A percentile compares a stretch with the other conserved stretches of the same genome.
phyloP scores from a whole-genome alignment of 2,113 vertebrate genomes.

The Sminthopsis crassicaudata region DNA sequence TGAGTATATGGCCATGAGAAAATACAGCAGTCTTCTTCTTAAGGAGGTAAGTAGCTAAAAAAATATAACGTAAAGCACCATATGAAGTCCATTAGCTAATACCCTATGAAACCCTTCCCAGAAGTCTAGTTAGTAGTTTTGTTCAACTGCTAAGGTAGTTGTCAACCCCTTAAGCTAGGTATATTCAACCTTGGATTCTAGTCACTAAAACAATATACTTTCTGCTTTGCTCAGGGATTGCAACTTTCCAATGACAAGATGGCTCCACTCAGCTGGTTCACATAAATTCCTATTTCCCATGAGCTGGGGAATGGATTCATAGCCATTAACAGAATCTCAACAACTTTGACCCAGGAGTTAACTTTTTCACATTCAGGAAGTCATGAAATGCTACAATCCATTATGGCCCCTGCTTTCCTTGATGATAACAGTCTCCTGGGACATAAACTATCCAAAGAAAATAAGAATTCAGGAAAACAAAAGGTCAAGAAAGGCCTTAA shows the following conservation, averaged over 20 bases:
- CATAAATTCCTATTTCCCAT: not conserved
- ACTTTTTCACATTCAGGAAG: not conserved
- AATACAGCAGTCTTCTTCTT: not conserved
- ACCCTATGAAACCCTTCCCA: not conserved
- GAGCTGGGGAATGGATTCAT: not conserved
- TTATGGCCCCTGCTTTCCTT: not conserved
- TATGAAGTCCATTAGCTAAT: not conserved
- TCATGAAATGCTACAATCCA: not conserved
- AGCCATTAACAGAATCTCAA: not conserved
- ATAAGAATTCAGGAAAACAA: constrained; percentile 8
- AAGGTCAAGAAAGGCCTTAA: not conserved
- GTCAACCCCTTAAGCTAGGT: not conserved
- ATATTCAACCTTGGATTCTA: not conserved
- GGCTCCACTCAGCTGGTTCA: not conserved
- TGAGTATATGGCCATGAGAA: not conserved
- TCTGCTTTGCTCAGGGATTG: not conserved
- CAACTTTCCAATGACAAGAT: not conserved
- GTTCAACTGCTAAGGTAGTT: not conserved
- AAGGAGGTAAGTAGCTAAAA: not conserved
- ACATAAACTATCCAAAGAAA: not conserved
- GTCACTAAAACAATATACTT: not conserved
- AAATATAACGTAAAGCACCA: not conserved
- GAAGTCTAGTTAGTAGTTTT: not conserved
- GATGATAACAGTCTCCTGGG: not conserved
- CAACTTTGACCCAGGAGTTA: not conserved